Base-by-base conservation (phyloP, 2,113 vertebrate species). In the Camelus bactrianus region DNA sequence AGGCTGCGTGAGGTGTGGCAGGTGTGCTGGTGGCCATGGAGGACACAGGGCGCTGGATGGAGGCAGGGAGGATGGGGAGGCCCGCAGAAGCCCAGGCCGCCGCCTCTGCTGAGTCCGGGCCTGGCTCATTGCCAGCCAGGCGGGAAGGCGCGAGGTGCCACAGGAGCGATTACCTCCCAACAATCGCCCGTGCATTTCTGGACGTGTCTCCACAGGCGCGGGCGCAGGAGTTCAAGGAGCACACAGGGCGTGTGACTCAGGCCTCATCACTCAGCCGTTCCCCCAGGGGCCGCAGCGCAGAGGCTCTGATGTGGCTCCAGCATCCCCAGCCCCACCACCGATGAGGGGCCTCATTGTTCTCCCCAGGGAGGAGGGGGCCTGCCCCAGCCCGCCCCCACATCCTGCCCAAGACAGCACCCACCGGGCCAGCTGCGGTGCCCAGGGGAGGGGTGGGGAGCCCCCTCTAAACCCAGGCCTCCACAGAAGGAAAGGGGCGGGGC, bases 241-340 rank as follows among this genome's bases (percentile, higher is more conserved):
- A 94, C 38, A 30, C 92, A 16, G 94, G 97, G 77, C 95, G 56
- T 95, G 94, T 98, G 98, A 98, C 98, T 98, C 98, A 98, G 98
- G 96, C 83, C 97, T 97, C 98, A 95, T 97, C 98, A 98, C 89
- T 98, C 94, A 98, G 96, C 97, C 97, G 98, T 97, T 98, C 98
- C 98, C 98, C 81, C 69, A 95, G 98, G 98, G 98, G 96, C 98
- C 98, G 97, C 98, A 73, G 93, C 95, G 93, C 91, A 69, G 97
- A 95, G 94, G 65, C 98, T 99, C 98, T 98, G 99, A 98, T 98
- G 99, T 98, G 87, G 69, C 95, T 98, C 97, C 96, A 94, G 17
- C n/a, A 19, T 79, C 86, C 96, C 83, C 97, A 97, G 96, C 97
- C 96, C 87, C 95, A 77, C 98, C 95, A 77, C 64, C 65, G 67